Evolutionary conservation across 2,113 vertebrate genomes (phyloP), one percentile per base, ranked within the genome.

Genomic region (Labeo catla): DNA sequence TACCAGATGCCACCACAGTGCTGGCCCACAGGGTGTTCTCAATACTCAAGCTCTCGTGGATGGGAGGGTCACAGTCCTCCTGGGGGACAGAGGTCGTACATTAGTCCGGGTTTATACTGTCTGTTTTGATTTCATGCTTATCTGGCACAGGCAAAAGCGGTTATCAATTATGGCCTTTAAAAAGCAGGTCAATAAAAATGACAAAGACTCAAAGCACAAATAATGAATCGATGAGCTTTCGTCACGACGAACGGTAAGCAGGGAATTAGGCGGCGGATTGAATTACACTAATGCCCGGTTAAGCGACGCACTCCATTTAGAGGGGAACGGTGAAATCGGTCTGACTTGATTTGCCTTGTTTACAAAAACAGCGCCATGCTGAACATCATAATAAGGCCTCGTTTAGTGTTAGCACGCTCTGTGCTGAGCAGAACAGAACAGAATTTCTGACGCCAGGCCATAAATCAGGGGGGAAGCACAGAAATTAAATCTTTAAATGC

Each of bases 11-110:
- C 16, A 99, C 98, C 47, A 99, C 93, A 0, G 98, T 98, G 95
- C 98, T 98, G 61, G 98, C 98, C 98, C 98, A 99, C 52, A 99
- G 92, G 0, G 97, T 98, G 91, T 99, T 99, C 87, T 99, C 98
- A 91, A 98, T 98, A 87, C 96, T 96, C 63, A 99, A 95, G 88
- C 98, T 99, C 93, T 99, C 98, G 1, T 97, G 96, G 89, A 99
- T 84, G 70, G 97, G 93, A 63, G 98, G 98, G 59, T 99, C 97
- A 8, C 93, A 92, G 91, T 99, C 98, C 91, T 99, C 98, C 98
- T 99, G 88, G 85, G 77, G 87, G 28, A 89, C 84, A 90, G 15
- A 47, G 47, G 45, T 76, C 23, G 45, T 15, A 16, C 23, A 76
- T 76, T 76, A 76, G 74, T 52, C 21, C 6, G n/a, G n/a, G 6